Conservation (phyloP, 2,113 vertebrate species). For the Hylia prasina region DNA sequence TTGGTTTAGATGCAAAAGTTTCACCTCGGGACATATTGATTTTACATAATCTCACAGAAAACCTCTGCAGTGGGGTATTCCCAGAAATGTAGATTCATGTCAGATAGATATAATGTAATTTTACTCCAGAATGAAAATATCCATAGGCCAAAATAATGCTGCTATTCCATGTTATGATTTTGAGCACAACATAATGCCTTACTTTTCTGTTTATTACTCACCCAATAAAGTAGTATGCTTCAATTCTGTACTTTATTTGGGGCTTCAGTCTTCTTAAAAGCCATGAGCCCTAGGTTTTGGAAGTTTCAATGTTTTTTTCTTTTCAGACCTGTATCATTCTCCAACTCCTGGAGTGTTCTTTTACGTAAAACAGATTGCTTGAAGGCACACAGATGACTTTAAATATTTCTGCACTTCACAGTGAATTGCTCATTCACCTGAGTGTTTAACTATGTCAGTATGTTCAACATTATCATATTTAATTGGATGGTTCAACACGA, state of each 20-base stretch:
- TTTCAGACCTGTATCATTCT: neutral
- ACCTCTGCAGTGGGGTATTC: neutral
- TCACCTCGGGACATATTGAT: neutral
- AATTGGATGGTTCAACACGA: slow-evolving; percentile 82
- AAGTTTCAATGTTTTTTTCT: neutral
- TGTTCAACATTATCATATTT: slow-evolving; percentile 80
- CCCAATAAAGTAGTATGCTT: neutral
- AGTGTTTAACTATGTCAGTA: slow-evolving; percentile 78
- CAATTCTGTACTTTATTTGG: neutral
- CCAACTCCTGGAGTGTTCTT: slow-evolving; percentile 56
- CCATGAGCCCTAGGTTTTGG: neutral
- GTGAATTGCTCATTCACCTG: slow-evolving; percentile 82
- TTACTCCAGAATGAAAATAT: neutral
- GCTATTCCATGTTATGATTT: neutral
- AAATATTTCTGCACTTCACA: slow-evolving; percentile 77
- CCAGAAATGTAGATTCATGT: neutral
- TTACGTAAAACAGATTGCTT: slow-evolving; percentile 67
- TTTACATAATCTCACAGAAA: neutral
- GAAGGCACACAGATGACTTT: slow-evolving; percentile 69
- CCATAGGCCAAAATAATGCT: neutral
- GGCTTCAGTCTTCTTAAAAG: neutral
- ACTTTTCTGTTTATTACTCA: neutral
- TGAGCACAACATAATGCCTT: neutral
- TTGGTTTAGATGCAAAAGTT: neutral
- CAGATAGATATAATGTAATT: neutral